Conservation (phyloP, 1,140 invertebrate genomes). For the Goniozus legneri region DNA sequence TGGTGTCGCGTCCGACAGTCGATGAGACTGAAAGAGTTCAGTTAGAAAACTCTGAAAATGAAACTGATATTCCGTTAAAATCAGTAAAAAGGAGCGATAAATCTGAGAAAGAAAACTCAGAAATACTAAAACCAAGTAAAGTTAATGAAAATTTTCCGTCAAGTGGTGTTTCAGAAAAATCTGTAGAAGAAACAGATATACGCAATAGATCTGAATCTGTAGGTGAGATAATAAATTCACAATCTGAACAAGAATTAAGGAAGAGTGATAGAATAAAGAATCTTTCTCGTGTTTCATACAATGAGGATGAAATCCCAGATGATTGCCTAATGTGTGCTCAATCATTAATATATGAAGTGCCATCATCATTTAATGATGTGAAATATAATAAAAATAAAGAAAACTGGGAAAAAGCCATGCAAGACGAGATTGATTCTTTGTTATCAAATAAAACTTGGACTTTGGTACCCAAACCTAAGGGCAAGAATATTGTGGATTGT, state of each 20-base stretch:
- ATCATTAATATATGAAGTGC: conserved; percentile 18
- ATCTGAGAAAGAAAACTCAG: background rate
- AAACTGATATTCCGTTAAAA: background rate
- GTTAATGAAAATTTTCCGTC: no score
- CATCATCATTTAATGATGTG: conserved; percentile 35
- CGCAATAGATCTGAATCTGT: background rate
- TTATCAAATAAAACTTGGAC: conserved; percentile 41
- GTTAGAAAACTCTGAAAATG: background rate
- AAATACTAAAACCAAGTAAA: background rate
- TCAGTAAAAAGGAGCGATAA: background rate
- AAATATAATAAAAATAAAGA: conserved; percentile 27
- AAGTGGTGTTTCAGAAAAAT: background rate
- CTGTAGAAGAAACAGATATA: background rate
- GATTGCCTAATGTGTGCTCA: conserved; percentile 19
- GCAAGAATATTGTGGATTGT: conserved; percentile 33
- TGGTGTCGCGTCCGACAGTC: conserved; percentile 26
- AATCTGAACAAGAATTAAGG: conserved; percentile 29
- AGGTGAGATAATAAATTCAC: background rate
- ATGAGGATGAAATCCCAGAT: conserved; percentile 10
- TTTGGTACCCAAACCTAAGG: conserved; percentile 36
- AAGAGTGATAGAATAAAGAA: conserved; percentile 34
- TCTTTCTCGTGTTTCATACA: conserved; percentile 26
- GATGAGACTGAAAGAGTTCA: conserved; percentile 1
- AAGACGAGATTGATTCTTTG: conserved; percentile 41
- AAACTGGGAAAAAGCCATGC: conserved; percentile 39